Percentiles rank a stretch among this genome's conserved stretches.
phyloP scores from a whole-genome alignment of 2,888 invertebrate genomes.

The Synanthedon myopaeformis region DNA sequence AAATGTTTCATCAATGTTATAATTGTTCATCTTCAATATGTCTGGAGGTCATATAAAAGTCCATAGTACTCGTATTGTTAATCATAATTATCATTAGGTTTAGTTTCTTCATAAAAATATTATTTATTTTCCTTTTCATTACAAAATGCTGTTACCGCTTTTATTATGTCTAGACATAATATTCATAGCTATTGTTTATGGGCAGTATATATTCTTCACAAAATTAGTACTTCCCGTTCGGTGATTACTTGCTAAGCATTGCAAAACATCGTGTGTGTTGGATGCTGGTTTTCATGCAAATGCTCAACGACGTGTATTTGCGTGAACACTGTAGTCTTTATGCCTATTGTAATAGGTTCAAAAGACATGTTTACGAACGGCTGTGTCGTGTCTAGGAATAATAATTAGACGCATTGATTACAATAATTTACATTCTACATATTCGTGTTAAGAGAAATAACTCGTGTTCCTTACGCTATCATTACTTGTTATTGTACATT shows the following conservation, averaged over 20 bases:
- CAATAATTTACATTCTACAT: neutral
- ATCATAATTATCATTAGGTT: too few species aligned
- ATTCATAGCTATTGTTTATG: neutral
- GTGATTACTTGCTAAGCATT: neutral
- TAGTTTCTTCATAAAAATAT: too few species aligned
- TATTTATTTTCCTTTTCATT: too few species aligned
- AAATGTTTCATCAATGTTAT: too few species aligned
- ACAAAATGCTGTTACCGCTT: too few species aligned
- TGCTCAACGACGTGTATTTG: neutral
- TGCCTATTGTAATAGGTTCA: neutral
- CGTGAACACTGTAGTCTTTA: neutral
- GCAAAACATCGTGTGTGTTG: neutral
- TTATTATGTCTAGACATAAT: neutral
- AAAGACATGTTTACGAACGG: slow-evolving; percentile 5
- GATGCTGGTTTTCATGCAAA: neutral
- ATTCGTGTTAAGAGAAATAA: neutral
- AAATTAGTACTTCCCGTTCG: neutral
- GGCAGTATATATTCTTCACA: neutral
- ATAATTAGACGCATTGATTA: slow-evolving; percentile 13
- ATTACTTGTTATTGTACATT: neutral
- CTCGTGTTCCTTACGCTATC: neutral
- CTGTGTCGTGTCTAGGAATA: slow-evolving; percentile 11
- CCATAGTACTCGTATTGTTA: too few species aligned
- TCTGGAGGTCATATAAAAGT: too few species aligned
- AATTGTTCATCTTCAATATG: too few species aligned